Evolutionary conservation across 2,113 vertebrate genomes (phyloP), one percentile per base, ranked within the genome.

Genomic region (Megaceryle torquata): DNA sequence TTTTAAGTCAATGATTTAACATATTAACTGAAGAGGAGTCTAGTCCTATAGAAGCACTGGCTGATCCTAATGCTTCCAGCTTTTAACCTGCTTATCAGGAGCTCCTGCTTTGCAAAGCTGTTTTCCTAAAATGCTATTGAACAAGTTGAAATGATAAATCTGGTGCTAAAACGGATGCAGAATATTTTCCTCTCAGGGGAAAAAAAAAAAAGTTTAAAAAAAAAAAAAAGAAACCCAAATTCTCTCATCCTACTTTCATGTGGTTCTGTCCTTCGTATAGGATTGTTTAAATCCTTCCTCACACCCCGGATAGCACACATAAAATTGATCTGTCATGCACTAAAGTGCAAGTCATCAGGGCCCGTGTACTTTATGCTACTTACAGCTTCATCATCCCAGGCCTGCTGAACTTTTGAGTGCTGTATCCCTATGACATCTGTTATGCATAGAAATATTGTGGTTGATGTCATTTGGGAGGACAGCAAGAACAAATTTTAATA

Each of bases 61-160:
- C 97, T 96, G 87, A 85, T 63, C 88, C 89, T 97, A 93, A 96
- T 75, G 95, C 96, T 95, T 94, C 31, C 72, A 91, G 91, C 96
- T 96, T 86, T 95, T 97, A 97, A 97, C 88, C 86, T 93, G 96
- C 97, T 93, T 60, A 46, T 78, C 92, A 87, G 88, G 91, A 59
- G 63, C 89, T 91, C 91, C 85, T 92, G 97, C 96, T 97, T 97
- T 70, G 96, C 96, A 67, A 93, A 93, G 84, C 88, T 95, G 50
- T 95, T 71, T 59, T 89, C 91, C 67, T 97, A 84, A 89, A 97
- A 78, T 6, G 95, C 91, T 91, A 2, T 39, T 31, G 68, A 94
- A 96, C 41, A 95, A 96, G 96, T 95, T 97, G 95, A 97, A 97
- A 96, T 97, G 96, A 97, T 97, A 82, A 95, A 97, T 95, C 92